phyloP scores from a whole-genome alignment of 1,140 invertebrate species.

The Sycophila sp. region DNA sequence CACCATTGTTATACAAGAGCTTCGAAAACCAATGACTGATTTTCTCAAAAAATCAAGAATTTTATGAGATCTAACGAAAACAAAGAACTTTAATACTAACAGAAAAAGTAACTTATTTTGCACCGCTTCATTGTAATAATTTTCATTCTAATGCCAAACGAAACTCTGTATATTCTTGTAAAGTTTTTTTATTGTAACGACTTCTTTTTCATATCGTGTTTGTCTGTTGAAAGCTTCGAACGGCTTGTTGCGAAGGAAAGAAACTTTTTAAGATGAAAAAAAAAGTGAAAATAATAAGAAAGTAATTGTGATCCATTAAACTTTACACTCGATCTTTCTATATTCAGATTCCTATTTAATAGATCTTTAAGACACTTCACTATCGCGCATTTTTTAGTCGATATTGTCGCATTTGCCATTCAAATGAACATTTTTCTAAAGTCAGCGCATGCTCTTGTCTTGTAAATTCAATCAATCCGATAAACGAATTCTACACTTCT shows the following conservation, averaged over 20 bases:
- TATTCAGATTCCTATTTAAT: conserved; percentile 28
- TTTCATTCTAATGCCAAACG: conserved; percentile 8
- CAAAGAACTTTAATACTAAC: background rate
- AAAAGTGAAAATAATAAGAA: too few species aligned
- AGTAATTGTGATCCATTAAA: conserved; percentile 24
- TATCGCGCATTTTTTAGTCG: conserved; percentile 9
- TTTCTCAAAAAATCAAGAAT: background rate
- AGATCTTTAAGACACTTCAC: conserved; percentile 21
- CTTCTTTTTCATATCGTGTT: background rate
- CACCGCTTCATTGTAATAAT: background rate
- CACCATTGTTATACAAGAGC: conserved; percentile 4
- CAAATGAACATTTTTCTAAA: background rate
- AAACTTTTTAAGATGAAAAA: conserved; percentile 8
- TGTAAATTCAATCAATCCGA: background rate
- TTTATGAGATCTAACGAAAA: background rate
- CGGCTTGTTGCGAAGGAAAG: conserved; percentile 2
- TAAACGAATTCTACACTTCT: too few species aligned
- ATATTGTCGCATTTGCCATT: conserved; percentile 15
- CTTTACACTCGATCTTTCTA: conserved; percentile 32
- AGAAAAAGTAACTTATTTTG: background rate
- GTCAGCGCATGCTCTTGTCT: background rate
- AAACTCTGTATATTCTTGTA: conserved; percentile 31
- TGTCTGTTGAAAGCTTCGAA: conserved; percentile 1
- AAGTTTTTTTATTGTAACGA: conserved; percentile 15
- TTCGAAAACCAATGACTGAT: background rate